Percentiles rank a stretch among this genome's conserved stretches.
Evolutionary conservation across 1,140 invertebrate genomes (phyloP).

Genomic region (Drosophila nannoptera): DNA sequence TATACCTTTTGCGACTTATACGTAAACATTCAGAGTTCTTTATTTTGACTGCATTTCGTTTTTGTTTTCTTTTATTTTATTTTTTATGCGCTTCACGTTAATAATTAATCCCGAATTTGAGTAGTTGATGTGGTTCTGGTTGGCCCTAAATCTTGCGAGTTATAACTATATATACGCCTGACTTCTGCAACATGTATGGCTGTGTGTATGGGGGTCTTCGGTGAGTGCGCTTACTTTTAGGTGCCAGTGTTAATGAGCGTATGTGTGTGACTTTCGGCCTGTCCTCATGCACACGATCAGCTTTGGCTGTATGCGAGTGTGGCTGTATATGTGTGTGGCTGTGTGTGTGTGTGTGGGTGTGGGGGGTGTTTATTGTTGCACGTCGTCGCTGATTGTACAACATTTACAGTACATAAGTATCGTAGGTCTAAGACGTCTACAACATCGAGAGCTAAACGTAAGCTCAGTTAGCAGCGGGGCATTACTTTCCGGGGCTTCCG

Average conservation of each 20-base stretch:
- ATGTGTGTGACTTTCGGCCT: conserved; percentile 28
- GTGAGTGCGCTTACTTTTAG: conserved; percentile 60
- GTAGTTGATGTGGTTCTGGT: conserved; percentile 61
- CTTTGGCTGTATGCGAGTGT: conserved; percentile 8
- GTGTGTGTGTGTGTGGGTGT: conserved; percentile 22
- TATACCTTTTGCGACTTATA: conserved; percentile 52
- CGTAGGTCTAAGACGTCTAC: conserved; percentile 65
- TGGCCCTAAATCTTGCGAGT: conserved; percentile 32
- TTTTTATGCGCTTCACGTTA: conserved; percentile 42
- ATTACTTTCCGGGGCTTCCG: neutral
- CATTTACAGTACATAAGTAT: conserved; percentile 63
- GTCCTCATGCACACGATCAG: conserved; percentile 25
- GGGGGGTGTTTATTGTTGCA: conserved; percentile 65
- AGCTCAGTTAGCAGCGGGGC: conserved; percentile 50
- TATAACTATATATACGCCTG: conserved; percentile 35
- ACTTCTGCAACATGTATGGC: conserved; percentile 6
- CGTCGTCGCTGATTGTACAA: conserved; percentile 76
- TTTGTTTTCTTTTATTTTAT: conserved; percentile 14
- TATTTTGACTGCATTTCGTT: conserved; percentile 59
- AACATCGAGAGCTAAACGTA: conserved; percentile 58
- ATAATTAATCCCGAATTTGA: conserved; percentile 63
- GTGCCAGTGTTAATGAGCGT: conserved; percentile 62
- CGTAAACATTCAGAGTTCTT: conserved; percentile 70
- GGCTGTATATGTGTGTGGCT: conserved; percentile 16
- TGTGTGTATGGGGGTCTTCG: conserved; percentile 25